Conservation (phyloP, 1,140 invertebrate genomes). For the Heliconius hermathena region DNA sequence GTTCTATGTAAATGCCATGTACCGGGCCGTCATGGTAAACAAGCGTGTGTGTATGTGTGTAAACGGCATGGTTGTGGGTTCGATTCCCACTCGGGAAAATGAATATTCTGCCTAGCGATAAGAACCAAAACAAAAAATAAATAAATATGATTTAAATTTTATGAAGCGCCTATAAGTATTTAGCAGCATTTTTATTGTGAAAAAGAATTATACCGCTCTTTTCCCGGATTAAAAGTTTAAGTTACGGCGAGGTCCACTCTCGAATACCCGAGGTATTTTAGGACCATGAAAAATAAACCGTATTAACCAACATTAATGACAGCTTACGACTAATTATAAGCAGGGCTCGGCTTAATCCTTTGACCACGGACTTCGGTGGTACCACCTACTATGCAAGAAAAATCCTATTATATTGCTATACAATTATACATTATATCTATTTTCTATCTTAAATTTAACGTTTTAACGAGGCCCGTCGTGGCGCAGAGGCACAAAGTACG, state of each 20-base stretch:
- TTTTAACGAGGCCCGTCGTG: no score
- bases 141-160: no score
- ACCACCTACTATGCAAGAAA: neutral
- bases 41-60: no score
- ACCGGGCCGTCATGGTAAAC: no score
- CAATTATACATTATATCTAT: slow-evolving; percentile 2
- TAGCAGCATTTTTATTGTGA: neutral
- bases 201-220: neutral
- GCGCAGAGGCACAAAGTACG: no score
- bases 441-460: neutral
- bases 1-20: no score
- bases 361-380: slow-evolving; percentile 30
- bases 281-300: slow-evolving; percentile 33
- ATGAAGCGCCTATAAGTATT: neutral
- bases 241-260: neutral
- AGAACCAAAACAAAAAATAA: no score
- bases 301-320: slow-evolving; percentile 34
- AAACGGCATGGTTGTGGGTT: no score
- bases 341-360: slow-evolving; percentile 32
- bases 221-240: neutral
- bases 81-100: no score
- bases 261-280: slow-evolving; percentile 14
- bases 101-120: no score
- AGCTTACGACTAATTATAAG: slow-evolving; percentile 40
- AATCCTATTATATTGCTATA: neutral